Conservation (phyloP, 2,113 vertebrate genomes). For the Heterochromis multidens region DNA sequence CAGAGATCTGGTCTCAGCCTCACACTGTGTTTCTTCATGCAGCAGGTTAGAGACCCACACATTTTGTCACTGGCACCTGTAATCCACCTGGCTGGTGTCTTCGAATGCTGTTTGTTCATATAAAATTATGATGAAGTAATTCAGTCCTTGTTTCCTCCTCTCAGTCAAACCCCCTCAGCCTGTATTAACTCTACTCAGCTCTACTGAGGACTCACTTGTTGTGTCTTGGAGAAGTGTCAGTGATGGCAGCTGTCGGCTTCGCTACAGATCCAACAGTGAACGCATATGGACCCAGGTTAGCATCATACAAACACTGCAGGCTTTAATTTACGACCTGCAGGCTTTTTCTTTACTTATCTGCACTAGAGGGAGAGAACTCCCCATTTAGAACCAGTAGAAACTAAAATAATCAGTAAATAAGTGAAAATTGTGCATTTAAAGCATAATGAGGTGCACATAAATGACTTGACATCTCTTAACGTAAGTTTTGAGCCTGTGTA, state of each 20-base stretch:
- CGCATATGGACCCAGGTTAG: constrained; percentile 7
- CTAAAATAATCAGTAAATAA: too few species aligned
- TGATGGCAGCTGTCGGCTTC: constrained; percentile 2
- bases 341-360: background rate
- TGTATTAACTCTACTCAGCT: background rate
- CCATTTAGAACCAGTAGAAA: too few species aligned
- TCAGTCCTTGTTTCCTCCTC: background rate
- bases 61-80: background rate
- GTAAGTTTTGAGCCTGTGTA: too few species aligned
- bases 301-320: background rate
- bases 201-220: background rate
- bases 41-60: background rate
- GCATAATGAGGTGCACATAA: too few species aligned
- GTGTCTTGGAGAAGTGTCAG: constrained; percentile 8
- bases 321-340: background rate
- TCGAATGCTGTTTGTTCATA: background rate
- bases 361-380: background rate
- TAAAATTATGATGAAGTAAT: background rate
- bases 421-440: too few species aligned
- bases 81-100: background rate
- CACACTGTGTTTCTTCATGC: background rate
- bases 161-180: constrained; percentile 26
- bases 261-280: background rate
- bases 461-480: too few species aligned
- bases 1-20: constrained; percentile 28